Evolutionary conservation across 2,888 invertebrate genomes (phyloP).

Genomic region (Anthophora plumipes): DNA sequence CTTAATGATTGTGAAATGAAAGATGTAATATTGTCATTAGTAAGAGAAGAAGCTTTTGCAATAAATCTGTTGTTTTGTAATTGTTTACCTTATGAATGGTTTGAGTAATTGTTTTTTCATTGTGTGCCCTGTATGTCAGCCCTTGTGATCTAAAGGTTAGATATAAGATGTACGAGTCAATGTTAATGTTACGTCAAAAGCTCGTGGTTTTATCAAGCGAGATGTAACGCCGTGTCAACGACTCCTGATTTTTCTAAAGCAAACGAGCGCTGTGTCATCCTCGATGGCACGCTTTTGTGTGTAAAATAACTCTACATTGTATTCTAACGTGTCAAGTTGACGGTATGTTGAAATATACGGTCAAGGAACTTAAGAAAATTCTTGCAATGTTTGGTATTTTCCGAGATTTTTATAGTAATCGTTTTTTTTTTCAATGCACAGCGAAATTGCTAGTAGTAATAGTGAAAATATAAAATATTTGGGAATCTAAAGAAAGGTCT

Average conservation of each 20-base stretch:
- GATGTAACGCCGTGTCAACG: constrained; percentile 17
- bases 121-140: not conserved
- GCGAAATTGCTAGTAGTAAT: no score
- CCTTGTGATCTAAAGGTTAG: constrained; percentile 21
- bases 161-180: constrained; percentile 9
- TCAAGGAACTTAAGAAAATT: no score
- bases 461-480: no score
- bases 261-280: not conserved
- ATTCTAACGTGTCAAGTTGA: not conserved
- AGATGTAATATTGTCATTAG: not conserved
- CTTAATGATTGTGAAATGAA: not conserved
- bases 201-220: constrained; percentile 3
- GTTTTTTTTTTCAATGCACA: no score
- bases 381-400: no score
- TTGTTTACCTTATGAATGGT: constrained; percentile 8
- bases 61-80: not conserved
- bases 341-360: no score
- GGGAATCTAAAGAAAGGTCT: no score
- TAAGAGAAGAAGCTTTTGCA: not conserved
- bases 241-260: constrained; percentile 12
- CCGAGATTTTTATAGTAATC: no score
- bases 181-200: constrained; percentile 22
- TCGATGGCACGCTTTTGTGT: not conserved
- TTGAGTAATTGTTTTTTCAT: constrained; percentile 5
- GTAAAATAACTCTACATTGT: not conserved